phyloP scores from a whole-genome alignment of 2,113 vertebrate genomes.

The Pitta sordida region DNA sequence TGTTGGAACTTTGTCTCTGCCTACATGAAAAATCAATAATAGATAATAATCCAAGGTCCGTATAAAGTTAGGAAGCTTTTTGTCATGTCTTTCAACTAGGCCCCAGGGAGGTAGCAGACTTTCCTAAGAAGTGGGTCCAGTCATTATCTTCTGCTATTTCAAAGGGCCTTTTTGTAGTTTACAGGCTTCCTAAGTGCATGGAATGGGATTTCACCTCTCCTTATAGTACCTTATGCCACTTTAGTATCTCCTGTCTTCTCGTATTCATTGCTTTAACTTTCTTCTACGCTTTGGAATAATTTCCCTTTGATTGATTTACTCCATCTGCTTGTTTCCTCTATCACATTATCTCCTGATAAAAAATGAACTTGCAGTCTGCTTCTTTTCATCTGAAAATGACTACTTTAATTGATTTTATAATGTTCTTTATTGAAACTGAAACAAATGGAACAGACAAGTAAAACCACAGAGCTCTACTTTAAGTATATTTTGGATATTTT shows the following conservation, averaged over 20 bases:
- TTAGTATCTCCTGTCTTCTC: not conserved
- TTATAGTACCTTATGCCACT: not conserved
- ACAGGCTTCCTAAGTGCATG: not conserved
- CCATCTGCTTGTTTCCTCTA: not conserved
- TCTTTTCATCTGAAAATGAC: conserved; percentile 40
- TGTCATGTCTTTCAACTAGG: not conserved
- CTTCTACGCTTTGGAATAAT: not conserved
- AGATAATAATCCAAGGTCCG: not conserved
- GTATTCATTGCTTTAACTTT: not conserved
- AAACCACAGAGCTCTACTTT: conserved; percentile 45
- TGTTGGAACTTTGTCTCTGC: not conserved
- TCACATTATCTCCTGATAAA: not conserved
- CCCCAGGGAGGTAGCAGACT: not conserved
- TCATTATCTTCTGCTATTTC: not conserved
- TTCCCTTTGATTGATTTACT: conserved; percentile 38
- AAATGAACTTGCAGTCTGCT: not conserved
- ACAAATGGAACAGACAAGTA: conserved; percentile 60
- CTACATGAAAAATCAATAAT: not conserved
- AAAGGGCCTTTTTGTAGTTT: not conserved
- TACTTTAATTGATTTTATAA: conserved; percentile 61
- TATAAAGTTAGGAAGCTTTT: not conserved
- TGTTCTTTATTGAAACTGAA: conserved; percentile 58
- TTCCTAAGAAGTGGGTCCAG: not conserved
- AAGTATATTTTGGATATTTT: conserved; percentile 39
- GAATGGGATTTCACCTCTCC: not conserved